Evolutionary conservation across 35 echinoderm and acorn worm genomes (phyloP), one percentile per base, ranked within the genome.

Genomic region (Anneissia japonica): DNA sequence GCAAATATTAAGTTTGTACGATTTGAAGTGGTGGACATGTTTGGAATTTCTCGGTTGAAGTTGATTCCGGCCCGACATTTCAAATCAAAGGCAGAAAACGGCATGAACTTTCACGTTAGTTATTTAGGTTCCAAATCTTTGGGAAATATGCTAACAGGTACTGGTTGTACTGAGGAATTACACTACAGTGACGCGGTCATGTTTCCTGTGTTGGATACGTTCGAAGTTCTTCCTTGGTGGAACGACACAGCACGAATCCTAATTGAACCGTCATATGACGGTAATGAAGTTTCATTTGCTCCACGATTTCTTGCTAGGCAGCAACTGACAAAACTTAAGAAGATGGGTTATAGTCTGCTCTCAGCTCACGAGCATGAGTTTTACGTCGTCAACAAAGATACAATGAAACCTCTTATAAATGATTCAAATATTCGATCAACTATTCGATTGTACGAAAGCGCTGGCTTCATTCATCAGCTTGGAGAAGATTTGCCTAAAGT

Each of bases 341-440:
- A 73, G 16, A 84, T 93, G 81, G 87, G 82, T 5, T 81, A 89
- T 43, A 87, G 86, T 32, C 76, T 93, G 26, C 73, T 93, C 28
- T 93, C 91, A 31, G 86, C 91, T 3, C 86, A 88, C 30, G 91
- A 88, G 41, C 89, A 93, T 55, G 91, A 93, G 80, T 93, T 93
- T 40, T 85, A 93, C 73, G 86, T 93, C 12, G 84, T 86, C 74
- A 72, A 86, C 55, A 76, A 32, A 0, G 35, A 78, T 33, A 86
- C 84, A 30, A 74, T 55, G 16, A 37, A 88, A 36, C 84, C 72
- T 28, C 32, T 86, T 1, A 46, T 73, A 38, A 93, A 83, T 30
- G 79, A 79, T 31, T 76, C 37, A 0, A 86, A 82, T 29, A 64
- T 82, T 39, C 29, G 83, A 39, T 72, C 88, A 30, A 93, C 91